Evolutionary conservation across 2,113 vertebrate genomes (phyloP).

Genomic region (Stegostoma tigrinum): DNA sequence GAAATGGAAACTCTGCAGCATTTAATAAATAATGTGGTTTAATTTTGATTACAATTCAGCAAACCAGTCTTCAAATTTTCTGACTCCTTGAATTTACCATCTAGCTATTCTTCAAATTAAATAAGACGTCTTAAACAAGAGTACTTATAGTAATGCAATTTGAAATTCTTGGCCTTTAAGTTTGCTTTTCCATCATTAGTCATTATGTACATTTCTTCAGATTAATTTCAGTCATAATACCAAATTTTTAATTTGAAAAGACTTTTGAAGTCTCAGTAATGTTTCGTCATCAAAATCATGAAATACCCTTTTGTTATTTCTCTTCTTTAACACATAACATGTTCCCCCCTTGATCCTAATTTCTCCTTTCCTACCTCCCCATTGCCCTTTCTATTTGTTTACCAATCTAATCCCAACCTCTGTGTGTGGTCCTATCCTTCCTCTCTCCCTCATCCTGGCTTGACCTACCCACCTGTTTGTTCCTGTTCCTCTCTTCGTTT

Average conservation of each 20-base stretch:
- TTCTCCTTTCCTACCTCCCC: slow-evolving; percentile 50
- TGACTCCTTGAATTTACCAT: background rate
- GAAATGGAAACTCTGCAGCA: background rate
- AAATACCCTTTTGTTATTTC: slow-evolving; percentile 72
- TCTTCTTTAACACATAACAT: slow-evolving; percentile 80
- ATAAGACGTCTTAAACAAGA: background rate
- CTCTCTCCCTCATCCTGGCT: slow-evolving; percentile 50
- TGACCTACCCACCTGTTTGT: slow-evolving; percentile 55
- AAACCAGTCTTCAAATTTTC: background rate
- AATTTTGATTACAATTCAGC: background rate
- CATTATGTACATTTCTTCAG: slow-evolving; percentile 54
- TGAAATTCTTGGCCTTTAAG: slow-evolving; percentile 50
- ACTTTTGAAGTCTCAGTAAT: slow-evolving; percentile 55
- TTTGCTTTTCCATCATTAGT: slow-evolving; percentile 56
- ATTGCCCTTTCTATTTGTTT: slow-evolving; percentile 49
- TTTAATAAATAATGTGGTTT: slow-evolving; percentile 15
- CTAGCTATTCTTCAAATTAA: background rate
- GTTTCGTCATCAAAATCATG: slow-evolving; percentile 62
- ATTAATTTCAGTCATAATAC: slow-evolving; percentile 55
- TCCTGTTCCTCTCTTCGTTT: slow-evolving; percentile 63
- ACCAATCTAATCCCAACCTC: slow-evolving; percentile 51
- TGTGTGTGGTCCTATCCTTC: slow-evolving; percentile 50
- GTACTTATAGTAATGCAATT: slow-evolving; percentile 8
- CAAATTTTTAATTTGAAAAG: slow-evolving; percentile 45
- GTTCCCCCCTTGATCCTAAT: slow-evolving; percentile 67